Evolutionary conservation across 2,888 invertebrate species (phyloP).

Genomic region (Sinohyriopsis cumingii): DNA sequence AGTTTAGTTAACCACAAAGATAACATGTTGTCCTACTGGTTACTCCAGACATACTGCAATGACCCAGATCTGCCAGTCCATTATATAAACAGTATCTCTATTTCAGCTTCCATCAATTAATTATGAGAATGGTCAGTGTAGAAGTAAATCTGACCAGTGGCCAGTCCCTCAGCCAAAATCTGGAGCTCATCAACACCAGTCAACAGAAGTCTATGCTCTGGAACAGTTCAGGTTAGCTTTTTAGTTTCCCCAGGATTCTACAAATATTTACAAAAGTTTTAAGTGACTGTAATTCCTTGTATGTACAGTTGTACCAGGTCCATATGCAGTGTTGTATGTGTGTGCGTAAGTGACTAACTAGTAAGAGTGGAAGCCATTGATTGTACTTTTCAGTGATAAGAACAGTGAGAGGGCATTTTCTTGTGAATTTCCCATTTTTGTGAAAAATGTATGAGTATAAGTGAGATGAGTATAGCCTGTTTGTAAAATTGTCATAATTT

Average conservation of each 20-base stretch:
- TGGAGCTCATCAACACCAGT: constrained; percentile 46
- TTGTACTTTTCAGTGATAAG: too few relatives aligned
- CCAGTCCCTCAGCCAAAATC: constrained; percentile 47
- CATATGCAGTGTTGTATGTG: too few relatives aligned
- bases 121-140: constrained; percentile 20
- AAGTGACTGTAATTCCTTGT: background rate
- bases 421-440: too few relatives aligned
- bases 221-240: constrained; percentile 62
- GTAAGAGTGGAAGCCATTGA: too few relatives aligned
- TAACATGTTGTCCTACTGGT: too few relatives aligned
- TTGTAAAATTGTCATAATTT: too few relatives aligned
- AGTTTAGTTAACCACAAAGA: too few relatives aligned
- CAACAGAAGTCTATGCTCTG: constrained; percentile 56
- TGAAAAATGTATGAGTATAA: too few relatives aligned
- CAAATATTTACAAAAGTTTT: background rate
- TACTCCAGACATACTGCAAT: too few relatives aligned
- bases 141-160: constrained; percentile 33
- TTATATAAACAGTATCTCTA: background rate
- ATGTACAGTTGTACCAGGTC: background rate
- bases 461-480: too few relatives aligned
- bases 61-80: background rate
- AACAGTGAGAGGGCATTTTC: too few relatives aligned
- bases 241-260: background rate
- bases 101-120: constrained; percentile 39
- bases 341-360: too few relatives aligned